These are phyloP conservation scores for Megaceryle torquata DNA, from an alignment of 2,113 vertebrate species.

Conservation along the genomic window DNA sequence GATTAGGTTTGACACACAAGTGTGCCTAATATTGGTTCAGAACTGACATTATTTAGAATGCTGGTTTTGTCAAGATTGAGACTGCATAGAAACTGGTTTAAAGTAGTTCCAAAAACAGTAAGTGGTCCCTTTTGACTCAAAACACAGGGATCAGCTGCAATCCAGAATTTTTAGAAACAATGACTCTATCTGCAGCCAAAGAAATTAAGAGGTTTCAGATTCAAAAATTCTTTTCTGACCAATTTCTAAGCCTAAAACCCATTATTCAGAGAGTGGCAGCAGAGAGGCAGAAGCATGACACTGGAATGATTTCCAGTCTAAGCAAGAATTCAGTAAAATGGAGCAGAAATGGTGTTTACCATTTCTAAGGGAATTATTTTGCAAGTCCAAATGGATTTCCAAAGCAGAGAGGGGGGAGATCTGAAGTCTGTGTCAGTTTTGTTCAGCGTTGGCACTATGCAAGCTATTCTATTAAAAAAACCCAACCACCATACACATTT, in stretches of 20 bases:
- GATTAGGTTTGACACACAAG: neutral
- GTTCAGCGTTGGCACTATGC: neutral
- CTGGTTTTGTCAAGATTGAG: constrained; percentile 3
- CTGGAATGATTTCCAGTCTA: neutral
- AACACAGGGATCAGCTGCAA: neutral
- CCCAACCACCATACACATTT: neutral
- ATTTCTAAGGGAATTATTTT: constrained; percentile 33
- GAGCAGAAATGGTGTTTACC: neutral
- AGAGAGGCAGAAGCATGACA: neutral
- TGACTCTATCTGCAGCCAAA: constrained; percentile 41
- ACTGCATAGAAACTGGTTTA: neutral
- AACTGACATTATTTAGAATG: neutral
- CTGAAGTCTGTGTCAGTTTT: neutral
- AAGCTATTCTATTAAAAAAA: neutral
- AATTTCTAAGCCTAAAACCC: neutral
- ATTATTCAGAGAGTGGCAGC: neutral
- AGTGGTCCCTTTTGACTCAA: neutral
- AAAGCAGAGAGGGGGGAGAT: neutral
- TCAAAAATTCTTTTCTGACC: neutral
- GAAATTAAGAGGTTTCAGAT: constrained; percentile 4
- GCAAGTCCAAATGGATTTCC: neutral
- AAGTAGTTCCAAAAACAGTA: neutral
- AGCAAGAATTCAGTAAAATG: neutral
- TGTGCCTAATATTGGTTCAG: neutral
- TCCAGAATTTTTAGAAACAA: constrained; percentile 36